Base-by-base conservation (phyloP, 2,113 vertebrate species). In the Macroglossus sobrinus region DNA sequence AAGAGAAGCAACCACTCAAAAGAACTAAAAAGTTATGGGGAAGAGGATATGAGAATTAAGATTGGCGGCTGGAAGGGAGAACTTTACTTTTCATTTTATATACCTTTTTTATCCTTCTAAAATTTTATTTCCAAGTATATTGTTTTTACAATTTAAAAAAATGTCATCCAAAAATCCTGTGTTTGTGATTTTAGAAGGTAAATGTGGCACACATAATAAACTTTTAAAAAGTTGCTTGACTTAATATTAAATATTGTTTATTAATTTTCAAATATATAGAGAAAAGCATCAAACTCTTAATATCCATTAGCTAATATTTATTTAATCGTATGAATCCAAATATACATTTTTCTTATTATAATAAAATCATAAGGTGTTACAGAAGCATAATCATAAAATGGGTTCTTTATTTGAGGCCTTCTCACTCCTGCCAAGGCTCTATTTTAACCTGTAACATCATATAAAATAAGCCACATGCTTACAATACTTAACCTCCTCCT, bases 141-240 rank as follows among this genome's bases (percentile, higher is more conserved):
- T 87, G 55, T 92, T 59, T 84, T 95, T 80, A 74, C 64, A 91
- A 66, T 63, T 50, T n/a, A 19, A 59, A 38, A 61, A 68, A 79
- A 82, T 26, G 24, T 12, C 76, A 94, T 63, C 28, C 40, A 64
- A 63, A 63, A 63, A 82, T 69, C 76, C 45, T 38, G 11, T 84
- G 12, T 76, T 84, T 78, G 43, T 94, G 11, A 94, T 82, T 92
- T 91, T 47, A 82, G 30, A 89, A 78, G 33, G 43, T 86, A 81
- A 45, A 87, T 19, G 7, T 22, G 16, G 13, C 5, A 94, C 16
- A 80, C 26, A 64, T 19, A 71, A 75, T 40, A 82, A 59, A 91
- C 53, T 12, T 33, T 82, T 87, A n/a, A 18, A 33, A 82, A 55
- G 19, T 68, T 84, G 38, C 19, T 14, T 81, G 43, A 74, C 40